These are phyloP conservation scores for Micropoecilia bifurca DNA, from an alignment of 2,797 vertebrate species.

Conservation along the genomic window DNA sequence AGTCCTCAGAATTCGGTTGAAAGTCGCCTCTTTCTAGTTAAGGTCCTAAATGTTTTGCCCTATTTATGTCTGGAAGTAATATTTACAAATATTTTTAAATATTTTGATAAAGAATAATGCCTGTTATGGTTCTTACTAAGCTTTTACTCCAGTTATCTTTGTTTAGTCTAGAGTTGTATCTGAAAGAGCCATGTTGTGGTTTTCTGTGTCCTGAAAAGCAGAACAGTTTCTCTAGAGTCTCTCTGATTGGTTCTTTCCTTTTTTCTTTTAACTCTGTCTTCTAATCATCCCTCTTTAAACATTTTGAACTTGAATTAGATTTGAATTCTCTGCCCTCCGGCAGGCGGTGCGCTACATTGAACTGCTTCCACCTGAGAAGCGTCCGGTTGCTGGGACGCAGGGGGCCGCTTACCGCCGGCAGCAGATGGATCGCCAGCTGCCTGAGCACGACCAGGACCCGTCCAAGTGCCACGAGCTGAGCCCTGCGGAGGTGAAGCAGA, in stretches of 20 bases:
- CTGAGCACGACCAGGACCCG: conserved; percentile 97
- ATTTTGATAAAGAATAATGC: neutral
- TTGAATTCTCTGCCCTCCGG: neutral
- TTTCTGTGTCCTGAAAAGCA: conserved; percentile 9
- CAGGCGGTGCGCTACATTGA: conserved; percentile 95
- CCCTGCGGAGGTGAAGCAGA: conserved; percentile 91
- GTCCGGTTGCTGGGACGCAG: conserved; percentile 90
- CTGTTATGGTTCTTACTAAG: neutral
- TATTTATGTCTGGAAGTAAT: neutral
- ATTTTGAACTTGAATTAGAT: neutral
- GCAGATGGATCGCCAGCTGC: conserved; percentile 97
- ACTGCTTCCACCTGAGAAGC: conserved; percentile 93
- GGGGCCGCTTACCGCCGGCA: conserved; percentile 95
- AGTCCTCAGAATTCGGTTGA: neutral
- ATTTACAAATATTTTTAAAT: neutral
- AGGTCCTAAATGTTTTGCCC: neutral
- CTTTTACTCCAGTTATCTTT: conserved; percentile 7
- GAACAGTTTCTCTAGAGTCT: neutral
- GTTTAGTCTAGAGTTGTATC: conserved; percentile 56
- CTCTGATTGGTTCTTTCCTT: conserved; percentile 31
- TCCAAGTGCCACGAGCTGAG: conserved; percentile 93
- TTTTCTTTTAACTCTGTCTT: conserved; percentile 17
- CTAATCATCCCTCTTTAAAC: neutral
- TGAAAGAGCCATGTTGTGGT: conserved; percentile 25
- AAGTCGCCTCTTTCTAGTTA: neutral